Conservation (phyloP, 2,797 vertebrate genomes). For the Tenualosa ilisha region DNA sequence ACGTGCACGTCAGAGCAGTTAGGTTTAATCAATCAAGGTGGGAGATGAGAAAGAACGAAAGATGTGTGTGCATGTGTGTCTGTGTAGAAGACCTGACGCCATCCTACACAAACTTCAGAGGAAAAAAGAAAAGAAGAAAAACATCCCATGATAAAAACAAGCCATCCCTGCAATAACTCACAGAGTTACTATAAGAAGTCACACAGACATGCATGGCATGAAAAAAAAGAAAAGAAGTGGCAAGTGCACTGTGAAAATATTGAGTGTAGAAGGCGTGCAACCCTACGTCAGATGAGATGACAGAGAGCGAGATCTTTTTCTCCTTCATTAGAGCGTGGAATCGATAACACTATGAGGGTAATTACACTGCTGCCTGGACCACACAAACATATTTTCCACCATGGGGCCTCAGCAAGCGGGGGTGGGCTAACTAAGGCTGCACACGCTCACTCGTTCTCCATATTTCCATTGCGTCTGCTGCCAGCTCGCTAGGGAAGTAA, state of each 20-base stretch:
- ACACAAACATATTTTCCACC: conserved; percentile 22
- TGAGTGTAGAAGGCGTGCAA: neutral
- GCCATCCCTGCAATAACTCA: neutral
- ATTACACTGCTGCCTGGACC: neutral
- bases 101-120: neutral
- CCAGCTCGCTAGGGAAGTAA: neutral
- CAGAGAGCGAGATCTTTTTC: conserved; percentile 19
- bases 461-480: conserved; percentile 31
- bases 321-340: conserved; percentile 29
- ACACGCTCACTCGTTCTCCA: neutral
- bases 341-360: conserved; percentile 32
- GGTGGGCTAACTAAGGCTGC: neutral
- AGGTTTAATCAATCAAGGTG: neutral
- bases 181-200: neutral
- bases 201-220: neutral
- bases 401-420: neutral
- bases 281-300: neutral
- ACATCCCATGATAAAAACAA: neutral
- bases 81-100: neutral
- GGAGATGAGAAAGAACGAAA: neutral
- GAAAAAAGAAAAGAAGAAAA: neutral
- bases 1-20: too few species aligned
- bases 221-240: neutral
- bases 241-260: neutral
- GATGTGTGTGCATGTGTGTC: neutral